Evolutionary conservation across 2,797 vertebrate genomes (phyloP), one percentile per base, ranked within the genome.

Genomic region (Melanotaenia trifasciata): DNA sequence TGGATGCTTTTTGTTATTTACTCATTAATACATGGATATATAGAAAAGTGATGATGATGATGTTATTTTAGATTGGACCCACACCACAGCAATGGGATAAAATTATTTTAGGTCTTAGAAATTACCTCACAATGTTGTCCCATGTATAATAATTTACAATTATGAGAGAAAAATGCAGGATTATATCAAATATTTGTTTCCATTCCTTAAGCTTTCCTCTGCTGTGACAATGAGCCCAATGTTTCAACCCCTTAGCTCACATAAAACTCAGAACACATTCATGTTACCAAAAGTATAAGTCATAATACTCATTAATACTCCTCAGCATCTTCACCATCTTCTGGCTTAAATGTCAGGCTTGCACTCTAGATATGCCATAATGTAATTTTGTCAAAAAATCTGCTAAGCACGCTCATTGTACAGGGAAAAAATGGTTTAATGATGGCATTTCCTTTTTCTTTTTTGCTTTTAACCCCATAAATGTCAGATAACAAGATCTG

Each of bases 341-440:
- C 40, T 60, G 54, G 13, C 66, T 20, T 57, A 66, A 86, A 80
- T 71, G 47, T 38, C 67, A 75, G 13, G 54, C 40, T 61, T 71
- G 43, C 56, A 67, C 28, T 45, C 24, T 32, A 22, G 18, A 35
- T 67, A 28, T 61, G 32, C 71, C 28, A 68, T 69, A 35, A 67
- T 59, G 18, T 36, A 67, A 71, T 32, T 32, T 28, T 64, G 45
- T 28, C 57, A 70, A 38, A 13, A 33, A 72, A 63, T 78, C 54
- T 58, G 64, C 26, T 38, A 35, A 70, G 30, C 24, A 58, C 3
- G 5, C 59, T 40, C 6, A 22, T 64, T 50, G 26, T 66, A 33
- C 43, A 24, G 5, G 58, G 20, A 18, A 33, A 63, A 63, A 28
- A 60, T 71, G 30, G 8, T 24, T 70, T 67, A 72, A 68, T 66